These are phyloP conservation scores for Drosophila nigromelanica DNA, from an alignment of 1,140 invertebrate genomes.

Conservation along the genomic window DNA sequence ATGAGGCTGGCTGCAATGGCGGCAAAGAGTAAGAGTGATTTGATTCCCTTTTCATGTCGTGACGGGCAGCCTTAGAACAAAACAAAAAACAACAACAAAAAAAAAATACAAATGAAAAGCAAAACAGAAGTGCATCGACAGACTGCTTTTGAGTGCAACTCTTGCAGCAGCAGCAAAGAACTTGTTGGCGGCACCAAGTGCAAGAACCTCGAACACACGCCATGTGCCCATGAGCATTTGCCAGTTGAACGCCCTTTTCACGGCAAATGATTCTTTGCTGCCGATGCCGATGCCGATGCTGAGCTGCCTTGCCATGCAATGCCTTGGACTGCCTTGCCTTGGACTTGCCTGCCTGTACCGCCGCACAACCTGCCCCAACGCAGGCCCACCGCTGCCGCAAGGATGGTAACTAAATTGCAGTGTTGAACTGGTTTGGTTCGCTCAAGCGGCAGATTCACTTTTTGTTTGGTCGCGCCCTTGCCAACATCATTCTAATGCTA, in stretches of 20 bases:
- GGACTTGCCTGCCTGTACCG: slow-evolving; percentile 38
- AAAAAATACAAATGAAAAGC: not conserved
- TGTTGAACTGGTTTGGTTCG: slow-evolving; percentile 56
- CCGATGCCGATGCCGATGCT: slow-evolving; percentile 20
- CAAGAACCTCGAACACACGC: slow-evolving; percentile 76
- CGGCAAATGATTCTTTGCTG: slow-evolving; percentile 79
- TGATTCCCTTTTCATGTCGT: slow-evolving; percentile 79
- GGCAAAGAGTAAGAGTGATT: slow-evolving; percentile 80
- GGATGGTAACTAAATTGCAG: slow-evolving; percentile 36
- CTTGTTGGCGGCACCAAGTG: slow-evolving; percentile 52
- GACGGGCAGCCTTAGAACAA: slow-evolving; percentile 48
- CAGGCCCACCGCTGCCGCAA: not conserved
- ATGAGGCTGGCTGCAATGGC: slow-evolving; percentile 21
- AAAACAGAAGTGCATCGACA: slow-evolving; percentile 31
- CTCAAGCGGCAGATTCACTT: slow-evolving; percentile 80
- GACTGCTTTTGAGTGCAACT: not conserved
- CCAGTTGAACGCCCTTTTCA: slow-evolving; percentile 84
- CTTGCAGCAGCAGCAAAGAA: slow-evolving; percentile 47
- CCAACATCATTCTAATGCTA: slow-evolving; percentile 60
- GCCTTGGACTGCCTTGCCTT: not conserved
- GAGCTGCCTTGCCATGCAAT: slow-evolving; percentile 6
- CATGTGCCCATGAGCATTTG: slow-evolving; percentile 78
- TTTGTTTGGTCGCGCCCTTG: slow-evolving; percentile 58
- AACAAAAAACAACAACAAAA: slow-evolving; percentile 15
- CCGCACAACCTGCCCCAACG: slow-evolving; percentile 31